These are phyloP conservation scores for Nemoura dubitans DNA, from an alignment of 2,888 invertebrate genomes.

Conservation along the genomic window DNA sequence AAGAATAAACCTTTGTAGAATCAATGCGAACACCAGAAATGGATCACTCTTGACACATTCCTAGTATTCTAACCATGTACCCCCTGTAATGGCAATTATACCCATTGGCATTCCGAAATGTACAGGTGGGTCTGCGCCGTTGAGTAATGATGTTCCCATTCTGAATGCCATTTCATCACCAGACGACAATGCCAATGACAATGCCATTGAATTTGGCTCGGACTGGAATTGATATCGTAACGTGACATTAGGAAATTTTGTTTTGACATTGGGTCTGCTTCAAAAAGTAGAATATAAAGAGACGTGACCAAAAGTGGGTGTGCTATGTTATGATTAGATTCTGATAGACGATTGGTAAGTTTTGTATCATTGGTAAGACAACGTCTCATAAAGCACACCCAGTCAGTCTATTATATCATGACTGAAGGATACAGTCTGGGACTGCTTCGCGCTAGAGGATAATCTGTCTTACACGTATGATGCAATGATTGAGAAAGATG, in stretches of 20 bases:
- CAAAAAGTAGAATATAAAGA: background rate
- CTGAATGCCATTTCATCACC: background rate
- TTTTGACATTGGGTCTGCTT: background rate
- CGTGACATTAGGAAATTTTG: background rate
- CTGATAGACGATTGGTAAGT: background rate
- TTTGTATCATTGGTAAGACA: background rate
- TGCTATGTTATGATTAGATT: background rate
- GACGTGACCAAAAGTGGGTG: background rate
- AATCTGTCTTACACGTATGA: conserved; percentile 13
- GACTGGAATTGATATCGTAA: background rate
- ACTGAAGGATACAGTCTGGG: background rate
- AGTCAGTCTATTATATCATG: background rate
- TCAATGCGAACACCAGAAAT: no score
- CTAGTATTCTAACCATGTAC: no score
- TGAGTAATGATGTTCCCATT: background rate
- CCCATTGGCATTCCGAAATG: background rate
- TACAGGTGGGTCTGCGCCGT: background rate
- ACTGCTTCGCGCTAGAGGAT: background rate
- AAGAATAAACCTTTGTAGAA: background rate
- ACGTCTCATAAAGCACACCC: background rate
- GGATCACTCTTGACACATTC: no score
- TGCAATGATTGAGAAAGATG: conserved; percentile 36
- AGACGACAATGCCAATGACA: background rate
- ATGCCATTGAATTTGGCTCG: background rate
- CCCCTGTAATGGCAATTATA: no score